Base-by-base conservation (phyloP, 2,113 vertebrate genomes). In the Rousettus leschenaultii region DNA sequence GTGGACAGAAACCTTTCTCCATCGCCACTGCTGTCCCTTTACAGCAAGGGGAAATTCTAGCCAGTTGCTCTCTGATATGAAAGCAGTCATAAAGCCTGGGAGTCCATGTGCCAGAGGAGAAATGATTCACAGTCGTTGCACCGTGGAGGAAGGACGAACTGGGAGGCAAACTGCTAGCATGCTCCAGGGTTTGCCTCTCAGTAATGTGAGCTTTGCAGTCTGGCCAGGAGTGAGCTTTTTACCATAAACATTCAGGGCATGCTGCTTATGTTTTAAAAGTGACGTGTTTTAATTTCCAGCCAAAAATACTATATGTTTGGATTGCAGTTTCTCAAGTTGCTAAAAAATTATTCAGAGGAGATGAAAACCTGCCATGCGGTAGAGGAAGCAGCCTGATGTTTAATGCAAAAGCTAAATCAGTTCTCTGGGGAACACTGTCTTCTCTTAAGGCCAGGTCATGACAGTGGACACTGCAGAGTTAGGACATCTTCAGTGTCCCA, bases 311-410 rank as follows among this genome's bases (percentile, higher is more conserved):
- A 48, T 70, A 90, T 77, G 38, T 97, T 98, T 98, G 95, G 96
- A 83, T 97, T 97, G 90, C 94, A 95, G 96, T 96, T 98, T 97
- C 96, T 65, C 96, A 95, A 66, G 97, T 94, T 98, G 95, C 89
- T 98, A 96, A 97, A 95, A 97, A 98, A 96, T 74, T 97, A 97
- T 45, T 96, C 95, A 97, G 95, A 94, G 95, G 95, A 91, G 84
- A 96, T 98, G 95, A 95, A 98, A 98, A 96, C 70, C 86, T 98
- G 66, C 77, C 87, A 97, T 94, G 89, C 97, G 88, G 98, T 94
- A 90, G 96, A 96, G 95, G 95, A 97, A 92, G 84, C 89, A 97
- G 97, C 95, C 93, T 97, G 94, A 92, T 94, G 61, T 79, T 97
- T 97, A 97, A 95, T 96, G 87, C 94, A 96, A 96, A 92, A 80